These are phyloP conservation scores for Struthidea cinerea DNA, from an alignment of 2,113 vertebrate genomes.

Conservation along the genomic window DNA sequence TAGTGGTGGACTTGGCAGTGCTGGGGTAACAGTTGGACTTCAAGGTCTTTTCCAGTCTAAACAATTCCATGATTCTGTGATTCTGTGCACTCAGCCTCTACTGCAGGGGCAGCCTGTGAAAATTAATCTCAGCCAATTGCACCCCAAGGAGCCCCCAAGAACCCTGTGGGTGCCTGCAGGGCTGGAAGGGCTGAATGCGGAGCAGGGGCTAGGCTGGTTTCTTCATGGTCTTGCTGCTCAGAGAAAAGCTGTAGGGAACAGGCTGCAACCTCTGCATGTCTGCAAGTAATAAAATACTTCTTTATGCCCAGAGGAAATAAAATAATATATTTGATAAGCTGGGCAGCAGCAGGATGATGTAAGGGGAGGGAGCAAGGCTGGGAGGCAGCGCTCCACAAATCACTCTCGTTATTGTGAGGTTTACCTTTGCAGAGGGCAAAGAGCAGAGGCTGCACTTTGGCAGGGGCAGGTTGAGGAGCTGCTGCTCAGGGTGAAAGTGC, in stretches of 20 bases:
- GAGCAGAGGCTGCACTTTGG: not conserved
- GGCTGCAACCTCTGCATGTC: not conserved
- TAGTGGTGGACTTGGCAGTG: not conserved
- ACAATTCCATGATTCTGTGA: not conserved
- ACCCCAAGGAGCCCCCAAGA: not conserved
- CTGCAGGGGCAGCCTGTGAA: not conserved
- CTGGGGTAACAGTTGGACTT: not conserved
- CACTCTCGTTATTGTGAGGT: accelerated
- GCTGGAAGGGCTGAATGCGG: not conserved
- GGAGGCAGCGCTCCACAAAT: not conserved
- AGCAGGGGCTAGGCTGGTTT: not conserved
- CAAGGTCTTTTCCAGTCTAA: not conserved
- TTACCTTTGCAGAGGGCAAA: not conserved
- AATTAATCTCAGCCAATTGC: not conserved
- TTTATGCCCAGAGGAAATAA: not conserved
- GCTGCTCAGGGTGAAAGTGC: not conserved
- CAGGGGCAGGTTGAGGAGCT: not conserved
- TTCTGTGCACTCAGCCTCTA: not conserved
- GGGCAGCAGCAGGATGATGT: accelerated
- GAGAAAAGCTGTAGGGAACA: not conserved
- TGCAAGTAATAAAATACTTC: not conserved
- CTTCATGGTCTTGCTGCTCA: not conserved
- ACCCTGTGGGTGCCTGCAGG: accelerated
- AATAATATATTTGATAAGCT: not conserved
- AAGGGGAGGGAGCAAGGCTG: not conserved